Evolutionary conservation across 1,140 invertebrate species (phyloP), one percentile per base, ranked within the genome.

Genomic region (Drosophila ercepeae): DNA sequence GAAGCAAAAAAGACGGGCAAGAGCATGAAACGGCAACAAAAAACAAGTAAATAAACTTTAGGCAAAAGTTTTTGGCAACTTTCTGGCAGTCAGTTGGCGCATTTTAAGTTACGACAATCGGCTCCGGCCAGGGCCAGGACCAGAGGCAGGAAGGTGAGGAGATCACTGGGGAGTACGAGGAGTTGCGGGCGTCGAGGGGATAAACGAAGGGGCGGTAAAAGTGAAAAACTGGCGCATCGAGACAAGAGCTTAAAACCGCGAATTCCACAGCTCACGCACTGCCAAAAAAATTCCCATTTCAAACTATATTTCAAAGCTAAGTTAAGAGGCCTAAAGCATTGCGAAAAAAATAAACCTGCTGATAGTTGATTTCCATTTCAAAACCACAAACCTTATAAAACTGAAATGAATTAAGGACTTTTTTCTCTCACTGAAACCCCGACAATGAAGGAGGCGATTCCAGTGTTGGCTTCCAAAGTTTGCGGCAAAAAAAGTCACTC

Each of bases 31-130:
- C 29, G 44, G 25, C 21, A 21, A 14, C 54, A 78, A 69, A 82
- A 78, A 84, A 83, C 79, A 79, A 84, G 76, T 69, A 84, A 86
- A 79, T 84, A 86, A 84, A 84, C 76, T 84, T 81, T 73, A 52
- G 68, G 55, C 72, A 61, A 84, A 83, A 86, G 60, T 84, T 84
- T 88, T 59, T 52, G 78, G 54, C 61, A 76, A 84, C 82, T 79
- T 84, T 84, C 54, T 73, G 81, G 72, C 73, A 84, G 82, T 73
- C 82, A 74, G 76, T 84, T 84, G 76, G 76, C 81, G 81, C 81
- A 81, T 84, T 84, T 84, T 81, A 84, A 84, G 81, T 86, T 86
- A 81, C 58, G 68, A 61, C 81, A 86, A 76, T 86, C 76, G 79
- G 75, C 70, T 52, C 44, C 39, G 51, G 41, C 23, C 36, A 55